Evolutionary conservation across 2,797 vertebrate genomes (phyloP).

Genomic region (Microtus agrestis): DNA sequence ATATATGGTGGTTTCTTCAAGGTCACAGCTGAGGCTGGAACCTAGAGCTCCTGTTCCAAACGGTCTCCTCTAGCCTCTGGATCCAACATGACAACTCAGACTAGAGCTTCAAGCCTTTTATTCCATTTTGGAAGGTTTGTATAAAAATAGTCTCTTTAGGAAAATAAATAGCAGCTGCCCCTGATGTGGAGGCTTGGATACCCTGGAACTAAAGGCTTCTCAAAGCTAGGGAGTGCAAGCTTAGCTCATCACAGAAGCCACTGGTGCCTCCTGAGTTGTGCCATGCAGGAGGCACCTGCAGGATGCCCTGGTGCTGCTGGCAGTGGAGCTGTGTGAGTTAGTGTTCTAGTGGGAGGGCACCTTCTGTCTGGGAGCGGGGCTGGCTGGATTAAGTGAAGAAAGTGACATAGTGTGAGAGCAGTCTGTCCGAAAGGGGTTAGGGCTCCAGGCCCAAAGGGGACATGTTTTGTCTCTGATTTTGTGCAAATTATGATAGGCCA

Average conservation of each 20-base stretch:
- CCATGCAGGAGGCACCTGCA: slow-evolving; percentile 23
- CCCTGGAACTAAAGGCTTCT: slow-evolving; percentile 70
- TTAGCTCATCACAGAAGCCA: slow-evolving; percentile 74
- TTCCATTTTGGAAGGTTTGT: slow-evolving; percentile 78
- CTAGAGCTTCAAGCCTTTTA: slow-evolving; percentile 78
- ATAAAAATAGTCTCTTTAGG: slow-evolving; percentile 85
- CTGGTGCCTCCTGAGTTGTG: slow-evolving; percentile 32
- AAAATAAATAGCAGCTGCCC: slow-evolving; percentile 85
- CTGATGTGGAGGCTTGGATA: slow-evolving; percentile 60
- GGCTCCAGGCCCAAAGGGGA: slow-evolving; percentile 46
- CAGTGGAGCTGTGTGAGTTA: slow-evolving; percentile 74
- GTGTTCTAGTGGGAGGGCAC: slow-evolving; percentile 71
- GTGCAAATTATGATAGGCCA: slow-evolving; percentile 65
- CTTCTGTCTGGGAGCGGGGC: not conserved
- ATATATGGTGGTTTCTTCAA: slow-evolving; percentile 14
- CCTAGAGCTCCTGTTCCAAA: slow-evolving; percentile 46
- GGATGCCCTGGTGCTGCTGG: slow-evolving; percentile 71
- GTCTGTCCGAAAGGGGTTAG: not conserved
- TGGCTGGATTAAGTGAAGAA: not conserved
- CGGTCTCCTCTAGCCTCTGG: slow-evolving; percentile 41
- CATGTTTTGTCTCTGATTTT: slow-evolving; percentile 64
- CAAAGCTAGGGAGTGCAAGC: slow-evolving; percentile 58
- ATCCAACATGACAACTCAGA: slow-evolving; percentile 62
- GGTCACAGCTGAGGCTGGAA: slow-evolving; percentile 58
- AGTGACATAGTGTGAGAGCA: not conserved